These are phyloP conservation scores for Entomobrya proxima DNA, from an alignment of 2,888 invertebrate species.

Conservation along the genomic window DNA sequence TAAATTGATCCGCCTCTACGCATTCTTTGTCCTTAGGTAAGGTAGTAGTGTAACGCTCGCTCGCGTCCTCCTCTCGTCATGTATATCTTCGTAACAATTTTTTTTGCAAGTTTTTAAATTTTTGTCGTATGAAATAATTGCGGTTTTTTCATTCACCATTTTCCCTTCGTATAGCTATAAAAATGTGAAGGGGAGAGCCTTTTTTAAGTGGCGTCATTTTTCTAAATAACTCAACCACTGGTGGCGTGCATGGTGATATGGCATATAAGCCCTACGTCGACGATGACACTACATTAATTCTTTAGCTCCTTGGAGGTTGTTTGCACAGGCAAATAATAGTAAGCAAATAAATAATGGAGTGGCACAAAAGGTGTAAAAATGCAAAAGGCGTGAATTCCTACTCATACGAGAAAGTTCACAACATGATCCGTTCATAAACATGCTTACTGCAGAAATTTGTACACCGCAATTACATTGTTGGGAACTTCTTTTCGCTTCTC, in stretches of 20 bases:
- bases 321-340: constrained; percentile 4
- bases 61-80: not conserved
- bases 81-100: constrained; percentile 10
- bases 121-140: constrained; percentile 58
- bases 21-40: constrained; percentile 6
- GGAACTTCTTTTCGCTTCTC: not conserved
- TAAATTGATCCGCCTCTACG: constrained; percentile 22
- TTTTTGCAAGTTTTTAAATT: constrained; percentile 8
- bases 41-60: not conserved
- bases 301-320: not conserved
- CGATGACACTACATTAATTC: constrained; percentile 22
- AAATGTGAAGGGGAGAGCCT: constrained; percentile 39
- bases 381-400: constrained; percentile 28
- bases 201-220: not conserved
- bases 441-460: not conserved
- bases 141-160: constrained; percentile 18
- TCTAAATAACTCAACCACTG: constrained; percentile 29
- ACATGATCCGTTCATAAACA: constrained; percentile 20
- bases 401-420: constrained; percentile 36
- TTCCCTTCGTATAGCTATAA: not conserved
- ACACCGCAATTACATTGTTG: not conserved
- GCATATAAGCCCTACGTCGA: too few relatives aligned
- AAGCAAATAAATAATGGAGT: constrained; percentile 25
- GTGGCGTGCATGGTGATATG: not conserved
- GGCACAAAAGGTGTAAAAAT: constrained; percentile 32